Conservation (phyloP, 1,140 invertebrate species). For the Ooceraea biroi region DNA sequence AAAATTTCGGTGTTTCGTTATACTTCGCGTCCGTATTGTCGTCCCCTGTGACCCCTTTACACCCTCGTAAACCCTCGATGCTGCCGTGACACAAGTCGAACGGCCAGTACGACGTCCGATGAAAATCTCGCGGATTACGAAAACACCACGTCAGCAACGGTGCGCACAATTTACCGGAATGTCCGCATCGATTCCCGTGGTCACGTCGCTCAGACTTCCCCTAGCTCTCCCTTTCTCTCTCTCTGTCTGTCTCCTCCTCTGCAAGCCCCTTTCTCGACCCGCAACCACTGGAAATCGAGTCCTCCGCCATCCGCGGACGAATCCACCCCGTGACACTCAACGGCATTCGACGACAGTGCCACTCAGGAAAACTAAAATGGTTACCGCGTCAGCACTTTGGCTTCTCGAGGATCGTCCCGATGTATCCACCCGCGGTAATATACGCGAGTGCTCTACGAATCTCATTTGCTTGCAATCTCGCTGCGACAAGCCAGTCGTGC, state of each 20-base stretch:
- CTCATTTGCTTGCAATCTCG: slow-evolving; percentile 33
- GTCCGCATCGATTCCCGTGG: slow-evolving; percentile 69
- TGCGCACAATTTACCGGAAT: slow-evolving; percentile 65
- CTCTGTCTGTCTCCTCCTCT: background rate
- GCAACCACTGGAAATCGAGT: slow-evolving; percentile 46
- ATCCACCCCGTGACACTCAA: slow-evolving; percentile 64
- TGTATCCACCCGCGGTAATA: slow-evolving; percentile 33
- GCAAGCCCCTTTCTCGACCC: slow-evolving; percentile 23
- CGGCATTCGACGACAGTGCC: slow-evolving; percentile 73
- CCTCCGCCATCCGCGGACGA: slow-evolving; percentile 44
- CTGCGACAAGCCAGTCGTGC: background rate
- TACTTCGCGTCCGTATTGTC: background rate
- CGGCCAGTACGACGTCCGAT: background rate
- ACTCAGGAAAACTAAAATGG: slow-evolving; percentile 75
- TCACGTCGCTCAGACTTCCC: slow-evolving; percentile 70
- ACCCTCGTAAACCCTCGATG: background rate
- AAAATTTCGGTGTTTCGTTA: background rate
- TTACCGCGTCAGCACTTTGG: slow-evolving; percentile 75
- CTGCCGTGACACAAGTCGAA: slow-evolving; percentile 34
- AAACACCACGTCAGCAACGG: slow-evolving; percentile 75
- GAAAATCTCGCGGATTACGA: slow-evolving; percentile 62
- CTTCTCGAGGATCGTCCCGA: slow-evolving; percentile 50
- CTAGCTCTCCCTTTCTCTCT: background rate
- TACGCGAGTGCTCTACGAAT: slow-evolving; percentile 15
- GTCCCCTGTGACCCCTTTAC: background rate